Base-by-base conservation (phyloP, 2,113 vertebrate species). In the Phrynosoma platyrhinos region DNA sequence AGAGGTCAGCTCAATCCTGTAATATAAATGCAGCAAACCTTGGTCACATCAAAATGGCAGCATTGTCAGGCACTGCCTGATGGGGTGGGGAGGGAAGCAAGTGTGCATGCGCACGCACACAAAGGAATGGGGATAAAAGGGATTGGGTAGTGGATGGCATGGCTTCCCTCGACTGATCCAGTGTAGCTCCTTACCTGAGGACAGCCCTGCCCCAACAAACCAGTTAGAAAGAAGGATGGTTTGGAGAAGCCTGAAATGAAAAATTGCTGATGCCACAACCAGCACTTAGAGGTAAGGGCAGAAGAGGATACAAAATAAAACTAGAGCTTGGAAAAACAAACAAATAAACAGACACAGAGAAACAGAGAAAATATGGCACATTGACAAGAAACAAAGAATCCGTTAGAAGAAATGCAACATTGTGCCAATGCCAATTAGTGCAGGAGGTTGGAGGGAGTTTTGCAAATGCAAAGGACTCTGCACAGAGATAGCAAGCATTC, bases 1-100 rank as follows among this genome's bases (percentile, higher is more conserved):
- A 97, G 97, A 97, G 95, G 97, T 98, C 97, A 98, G 97, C 95
- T 98, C 97, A 97, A 98, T 97, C 97, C 97, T 98, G 97, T 94
- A 98, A 98, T 93, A 97, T 91, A 97, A 97, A 97, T 92, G 96
- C 93, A 97, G 96, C 96, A 96, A 91, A 95, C 71, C 84, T 83
- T 88, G 93, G 95, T 97, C 96, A 97, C 90, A 87, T 93, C 90
- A 84, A 87, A 78, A 91, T 83, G 68, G 93, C 91, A 87, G 84
- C 9, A 25, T 0, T 27, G 79, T 71, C 0, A 0, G 88, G 58
- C 53, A 76, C 74, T 3, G 2, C 27, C 0, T 16, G 85, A 2
- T 0, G 0, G 84, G 83, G 75, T 4, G 78, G 87, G 72, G 13
- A 78, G 90, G 27, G 0, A 80, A 89, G 79, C 69, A 4, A 30